phyloP scores from a whole-genome alignment of 2,888 invertebrate species.

The Andrena flavipes region DNA sequence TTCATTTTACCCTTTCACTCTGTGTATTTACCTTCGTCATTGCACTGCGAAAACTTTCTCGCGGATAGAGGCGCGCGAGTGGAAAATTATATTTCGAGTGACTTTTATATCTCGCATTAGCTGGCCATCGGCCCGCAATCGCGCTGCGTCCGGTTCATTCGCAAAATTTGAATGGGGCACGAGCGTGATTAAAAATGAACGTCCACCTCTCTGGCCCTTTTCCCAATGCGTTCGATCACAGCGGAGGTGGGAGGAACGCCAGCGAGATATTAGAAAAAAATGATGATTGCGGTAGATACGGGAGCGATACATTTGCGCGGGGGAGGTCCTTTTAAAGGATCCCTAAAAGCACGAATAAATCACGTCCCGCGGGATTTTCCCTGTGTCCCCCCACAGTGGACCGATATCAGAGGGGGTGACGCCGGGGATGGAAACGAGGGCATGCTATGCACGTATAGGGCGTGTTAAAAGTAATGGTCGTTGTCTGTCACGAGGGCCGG shows the following conservation, averaged over 20 bases:
- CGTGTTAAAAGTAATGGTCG: slow-evolving; percentile 77
- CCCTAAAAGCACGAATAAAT: slow-evolving; percentile 75
- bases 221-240: neutral
- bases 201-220: neutral
- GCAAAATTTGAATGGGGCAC: neutral
- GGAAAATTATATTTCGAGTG: slow-evolving; percentile 28
- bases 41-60: neutral
- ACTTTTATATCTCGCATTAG: slow-evolving; percentile 8
- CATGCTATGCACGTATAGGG: slow-evolving; percentile 63
- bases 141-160: neutral
- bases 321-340: slow-evolving; percentile 67
- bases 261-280: slow-evolving; percentile 33
- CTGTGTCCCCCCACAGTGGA: slow-evolving; percentile 9
- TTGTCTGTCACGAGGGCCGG: slow-evolving; percentile 66
- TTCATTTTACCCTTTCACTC: no score
- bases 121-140: neutral
- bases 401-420: slow-evolving; percentile 21
- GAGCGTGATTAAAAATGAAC: neutral
- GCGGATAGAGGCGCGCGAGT: neutral
- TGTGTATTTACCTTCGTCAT: neutral
- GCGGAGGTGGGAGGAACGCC: neutral
- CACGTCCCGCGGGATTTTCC: slow-evolving; percentile 66
- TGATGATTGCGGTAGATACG: slow-evolving; percentile 19
- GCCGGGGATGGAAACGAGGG: slow-evolving; percentile 33
- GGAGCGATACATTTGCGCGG: slow-evolving; percentile 44